Evolutionary conservation across 2,797 vertebrate species (phyloP), one percentile per base, ranked within the genome.

Genomic region (Tauraco hartlaubi): DNA sequence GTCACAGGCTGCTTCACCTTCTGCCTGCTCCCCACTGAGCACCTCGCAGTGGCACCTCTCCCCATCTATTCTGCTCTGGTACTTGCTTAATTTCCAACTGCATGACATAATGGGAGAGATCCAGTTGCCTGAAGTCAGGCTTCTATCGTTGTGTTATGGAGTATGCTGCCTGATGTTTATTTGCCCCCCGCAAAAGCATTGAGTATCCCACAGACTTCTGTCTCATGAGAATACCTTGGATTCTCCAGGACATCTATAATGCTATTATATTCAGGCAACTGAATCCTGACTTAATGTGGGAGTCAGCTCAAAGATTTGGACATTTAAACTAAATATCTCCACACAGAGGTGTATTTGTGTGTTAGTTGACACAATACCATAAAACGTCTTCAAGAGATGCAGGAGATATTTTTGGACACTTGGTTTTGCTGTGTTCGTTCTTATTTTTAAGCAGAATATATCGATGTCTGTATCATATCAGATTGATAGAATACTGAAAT

Each of bases 11-110:
- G 12, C 17, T 67, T 48, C 23, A 11, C 11, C 26, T 55, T 9
- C 20, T 59, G 61, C 35, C 20, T 41, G 25, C 5, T 55, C 28
- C n/a, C 37, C 11, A 2, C 15, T 48, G 17, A 39, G 8, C 17
- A 49, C 20, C 20, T n/a, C 2, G 0, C 21, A 31, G 29, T 8
- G 19, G 1, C 17, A 20, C 6, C 15, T 54, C 21, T 43, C 49
- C 22, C 56, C 33, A 9, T n/a, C 49, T 44, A 3, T 55, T n/a
- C 17, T 15, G 2, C 12, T 55, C 58, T 49, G 48, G 10, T 28
- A 31, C 17, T 49, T 39, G 14, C 22, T 43, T 22, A 26, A 7
- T 66, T 82, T 77, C 59, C 41, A 77, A 5, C 16, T 33, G 26
- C 14, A 16, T 33, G 41, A 33, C 11, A 21, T 3, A n/a, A n/a